Base-by-base conservation (phyloP, 2,888 invertebrate genomes). In the Pseudococcus longispinus region DNA sequence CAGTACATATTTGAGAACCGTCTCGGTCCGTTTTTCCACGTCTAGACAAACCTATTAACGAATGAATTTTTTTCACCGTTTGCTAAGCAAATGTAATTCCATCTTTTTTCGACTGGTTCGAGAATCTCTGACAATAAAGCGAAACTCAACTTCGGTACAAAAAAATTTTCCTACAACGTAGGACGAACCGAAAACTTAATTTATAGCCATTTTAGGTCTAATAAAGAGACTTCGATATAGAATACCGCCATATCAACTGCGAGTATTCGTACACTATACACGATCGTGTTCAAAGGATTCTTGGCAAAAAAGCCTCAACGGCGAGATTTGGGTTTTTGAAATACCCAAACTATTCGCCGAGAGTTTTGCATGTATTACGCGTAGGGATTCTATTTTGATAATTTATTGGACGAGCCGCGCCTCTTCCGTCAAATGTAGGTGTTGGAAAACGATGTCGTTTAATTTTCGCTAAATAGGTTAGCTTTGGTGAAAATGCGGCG, bases 381-480 rank as follows among this genome's bases (percentile, higher is more conserved):
- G 37, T 37, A 8, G 23, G 29, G 13, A 70, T 70, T 70, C 70
- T 26, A 70, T 70, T 70, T 70, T 70, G 26, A 70, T 70, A 70
- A 70, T 70, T 70, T 70, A 70, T 70, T 26, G 23, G 13, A 26
- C 20, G 8, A 70, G 29, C 70, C 70, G 70, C 70, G 70, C 70
- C 70, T 70, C 70, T n/a, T 51, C 70, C 23, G 70, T 70, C 70
- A 70, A 26, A 70, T 29, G 70, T 70, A 70, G 29, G 70, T 26
- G 70, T 70, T 70, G 70, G 70, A 29, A 70, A 70, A 70, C 70
- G 70, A 29, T 29, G 70, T 70, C 70, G 26, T 29, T 70, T 70
- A 70, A 70, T 70, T 70, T 70, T 70, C 70, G 13, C 70, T 70
- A 70, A 70, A 70, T 70, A 70, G 70, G 70, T 70, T 70, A 9